Percentiles rank a stretch among this genome's conserved stretches.
phyloP scores from a whole-genome alignment of 2,113 vertebrate genomes.

The Chaetura pelagica region DNA sequence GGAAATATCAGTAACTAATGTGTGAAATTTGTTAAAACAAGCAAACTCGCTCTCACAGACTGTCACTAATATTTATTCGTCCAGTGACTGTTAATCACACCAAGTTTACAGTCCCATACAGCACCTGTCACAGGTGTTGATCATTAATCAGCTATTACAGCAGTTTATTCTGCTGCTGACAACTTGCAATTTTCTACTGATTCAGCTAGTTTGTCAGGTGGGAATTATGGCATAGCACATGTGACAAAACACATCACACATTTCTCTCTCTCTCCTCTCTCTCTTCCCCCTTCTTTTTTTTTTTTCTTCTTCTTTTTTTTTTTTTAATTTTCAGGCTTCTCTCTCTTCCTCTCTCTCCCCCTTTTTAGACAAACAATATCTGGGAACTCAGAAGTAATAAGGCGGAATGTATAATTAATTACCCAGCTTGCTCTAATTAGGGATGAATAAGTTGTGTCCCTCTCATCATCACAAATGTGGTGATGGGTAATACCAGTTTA shows the following conservation, averaged over 20 bases:
- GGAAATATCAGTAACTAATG: slow-evolving; percentile 85
- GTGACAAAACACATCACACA: slow-evolving; percentile 99
- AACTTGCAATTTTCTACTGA: slow-evolving; percentile 99
- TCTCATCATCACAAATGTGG: slow-evolving; percentile 94
- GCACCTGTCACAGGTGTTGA: slow-evolving; percentile 98
- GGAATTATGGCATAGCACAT: slow-evolving; percentile 96
- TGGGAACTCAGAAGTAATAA: slow-evolving; percentile 97
- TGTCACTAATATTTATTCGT: slow-evolving; percentile 87
- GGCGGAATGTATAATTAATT: slow-evolving; percentile 99
- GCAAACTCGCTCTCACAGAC: slow-evolving; percentile 77
- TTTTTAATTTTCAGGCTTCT: slow-evolving; percentile 76
- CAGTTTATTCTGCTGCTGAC: slow-evolving; percentile 98
- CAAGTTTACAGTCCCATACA: slow-evolving; percentile 83
- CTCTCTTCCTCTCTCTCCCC: slow-evolving; percentile 79
- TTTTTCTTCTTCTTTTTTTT: slow-evolving; percentile 66
- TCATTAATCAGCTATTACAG: slow-evolving; percentile 99
- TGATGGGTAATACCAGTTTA: slow-evolving; percentile 98
- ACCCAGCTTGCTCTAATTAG: slow-evolving; percentile 99
- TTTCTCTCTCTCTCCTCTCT: slow-evolving; percentile 71
- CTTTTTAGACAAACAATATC: slow-evolving; percentile 95
- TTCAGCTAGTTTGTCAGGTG: slow-evolving; percentile 99
- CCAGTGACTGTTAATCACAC: slow-evolving; percentile 88
- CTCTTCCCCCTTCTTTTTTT: slow-evolving; percentile 69
- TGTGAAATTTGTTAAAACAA: slow-evolving; percentile 81
- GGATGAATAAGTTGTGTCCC: slow-evolving; percentile 98